Conservation (phyloP, 2,797 vertebrate species). For the Sciurus carolinensis region DNA sequence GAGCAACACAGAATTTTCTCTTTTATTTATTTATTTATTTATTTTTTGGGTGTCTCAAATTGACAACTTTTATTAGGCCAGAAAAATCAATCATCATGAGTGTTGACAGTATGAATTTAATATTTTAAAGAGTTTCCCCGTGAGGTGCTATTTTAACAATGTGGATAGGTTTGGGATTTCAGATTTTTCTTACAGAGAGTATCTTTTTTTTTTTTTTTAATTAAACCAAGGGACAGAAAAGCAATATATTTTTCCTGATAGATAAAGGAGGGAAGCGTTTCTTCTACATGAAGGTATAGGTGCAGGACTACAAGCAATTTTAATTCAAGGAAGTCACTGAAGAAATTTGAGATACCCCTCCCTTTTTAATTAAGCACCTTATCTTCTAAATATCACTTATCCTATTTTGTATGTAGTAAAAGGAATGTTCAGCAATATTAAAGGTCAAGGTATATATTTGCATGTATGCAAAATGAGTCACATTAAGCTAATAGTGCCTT, state of each 20-base stretch:
- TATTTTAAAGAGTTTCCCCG: conserved; percentile 33
- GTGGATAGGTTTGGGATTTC: neutral
- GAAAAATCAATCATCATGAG: neutral
- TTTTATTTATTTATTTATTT: neutral
- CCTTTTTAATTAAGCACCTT: neutral
- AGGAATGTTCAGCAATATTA: conserved; percentile 7
- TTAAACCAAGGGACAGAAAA: neutral
- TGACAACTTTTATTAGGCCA: neutral
- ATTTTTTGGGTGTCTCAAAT: neutral
- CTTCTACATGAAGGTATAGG: conserved; percentile 37
- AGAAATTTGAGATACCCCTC: neutral
- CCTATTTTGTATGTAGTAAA: conserved; percentile 19
- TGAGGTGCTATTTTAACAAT: conserved; percentile 9
- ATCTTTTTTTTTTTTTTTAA: neutral
- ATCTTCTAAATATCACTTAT: conserved; percentile 28
- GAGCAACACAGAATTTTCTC: neutral
- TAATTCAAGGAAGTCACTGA: conserved; percentile 10
- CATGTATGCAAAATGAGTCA: neutral
- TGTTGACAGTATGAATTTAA: neutral
- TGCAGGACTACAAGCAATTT: neutral
- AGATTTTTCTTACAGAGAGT: neutral
- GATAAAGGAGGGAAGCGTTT: neutral
- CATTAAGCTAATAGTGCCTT: neutral
- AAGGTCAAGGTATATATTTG: conserved; percentile 1
- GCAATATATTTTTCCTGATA: neutral